Evolutionary conservation across 2,888 invertebrate species (phyloP), one percentile per base, ranked within the genome.

Genomic region (Pyrrhosoma nymphula): DNA sequence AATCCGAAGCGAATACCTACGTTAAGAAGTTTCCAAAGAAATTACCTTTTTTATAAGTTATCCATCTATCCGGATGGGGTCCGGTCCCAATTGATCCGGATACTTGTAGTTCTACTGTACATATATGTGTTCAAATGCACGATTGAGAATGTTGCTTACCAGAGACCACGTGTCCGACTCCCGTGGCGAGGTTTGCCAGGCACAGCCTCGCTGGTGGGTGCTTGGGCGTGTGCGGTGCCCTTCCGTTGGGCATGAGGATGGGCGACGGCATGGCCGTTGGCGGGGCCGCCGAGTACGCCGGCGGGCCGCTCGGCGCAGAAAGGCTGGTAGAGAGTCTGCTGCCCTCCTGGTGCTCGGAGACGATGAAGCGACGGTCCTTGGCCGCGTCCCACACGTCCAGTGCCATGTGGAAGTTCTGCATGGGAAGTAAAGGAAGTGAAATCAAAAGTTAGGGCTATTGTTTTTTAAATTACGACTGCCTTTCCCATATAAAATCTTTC

Each of bases 311-410:
- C 63, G 93, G 93, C 8, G 93, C 47, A 20, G 91, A 55, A 8
- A 95, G 95, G 63, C 95, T 95, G 56, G 95, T 56, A 2, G 95
- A 95, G 30, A 95, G 90, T 20, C 95, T 91, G n/a, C 55, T 95
- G 35, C 90, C 95, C 90, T 95, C 95, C 69, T 95, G 90, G 95
- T 95, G 95, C 75, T 95, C 95, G 30, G 95, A 75, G 56, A 95
- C 95, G 18, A 95, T 95, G 91, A 95, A 95, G n/a, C 91, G 75
- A 23, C 88, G 88, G 63, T 95, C 88, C 30, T 95, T 88, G 23
- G 88, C 89, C 23, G 88, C 95, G 56, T 95, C 95, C 95, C 95
- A 95, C 30, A 95, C 95, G 35, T 95, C 95, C 56, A 95, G 47
- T 0, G 95, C 89, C 90, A 95, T 56, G 56, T 95, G 95, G 95